These are phyloP conservation scores for Drosophila guanche DNA, from an alignment of 1,140 invertebrate genomes.

Conservation along the genomic window DNA sequence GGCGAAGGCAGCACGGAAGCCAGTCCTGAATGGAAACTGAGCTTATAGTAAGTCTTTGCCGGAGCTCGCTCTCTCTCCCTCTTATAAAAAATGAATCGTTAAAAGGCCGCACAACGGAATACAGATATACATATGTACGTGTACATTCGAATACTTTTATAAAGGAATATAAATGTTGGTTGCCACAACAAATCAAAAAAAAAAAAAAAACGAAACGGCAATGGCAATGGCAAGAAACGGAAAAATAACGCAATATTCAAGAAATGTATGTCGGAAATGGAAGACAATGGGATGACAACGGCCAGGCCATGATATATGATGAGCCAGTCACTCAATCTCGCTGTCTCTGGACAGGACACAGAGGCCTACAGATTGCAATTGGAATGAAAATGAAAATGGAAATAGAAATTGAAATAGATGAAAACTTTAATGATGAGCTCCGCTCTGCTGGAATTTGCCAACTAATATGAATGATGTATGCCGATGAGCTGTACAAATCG, in stretches of 20 bases:
- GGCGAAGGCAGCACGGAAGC: slow-evolving; percentile 20
- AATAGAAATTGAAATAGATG: slow-evolving; percentile 67
- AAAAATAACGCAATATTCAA: slow-evolving; percentile 54
- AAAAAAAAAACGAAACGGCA: slow-evolving; percentile 11
- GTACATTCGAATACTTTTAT: slow-evolving; percentile 11
- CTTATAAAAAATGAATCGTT: slow-evolving; percentile 80
- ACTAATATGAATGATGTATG: slow-evolving; percentile 57
- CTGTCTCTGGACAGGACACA: not conserved
- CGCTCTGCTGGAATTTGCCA: slow-evolving; percentile 18
- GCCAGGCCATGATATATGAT: slow-evolving; percentile 69
- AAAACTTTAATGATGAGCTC: slow-evolving; percentile 54
- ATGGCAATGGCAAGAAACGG: slow-evolving; percentile 37
- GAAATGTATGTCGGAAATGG: slow-evolving; percentile 51
- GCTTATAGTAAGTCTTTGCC: slow-evolving; percentile 63
- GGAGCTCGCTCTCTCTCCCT: slow-evolving; percentile 9
- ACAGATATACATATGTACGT: not conserved
- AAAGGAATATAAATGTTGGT: slow-evolving; percentile 77
- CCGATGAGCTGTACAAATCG: slow-evolving; percentile 57
- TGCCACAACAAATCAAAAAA: slow-evolving; percentile 73
- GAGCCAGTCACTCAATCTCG: slow-evolving; percentile 5
- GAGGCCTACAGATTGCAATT: slow-evolving; percentile 39
- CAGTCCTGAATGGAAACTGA: slow-evolving; percentile 41
- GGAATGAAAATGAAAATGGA: slow-evolving; percentile 30
- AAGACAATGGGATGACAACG: slow-evolving; percentile 61
- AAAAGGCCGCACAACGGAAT: slow-evolving; percentile 66